Evolutionary conservation across 2,797 vertebrate species (phyloP), one percentile per base, ranked within the genome.

Genomic region (Silurus lanzhouensis): DNA sequence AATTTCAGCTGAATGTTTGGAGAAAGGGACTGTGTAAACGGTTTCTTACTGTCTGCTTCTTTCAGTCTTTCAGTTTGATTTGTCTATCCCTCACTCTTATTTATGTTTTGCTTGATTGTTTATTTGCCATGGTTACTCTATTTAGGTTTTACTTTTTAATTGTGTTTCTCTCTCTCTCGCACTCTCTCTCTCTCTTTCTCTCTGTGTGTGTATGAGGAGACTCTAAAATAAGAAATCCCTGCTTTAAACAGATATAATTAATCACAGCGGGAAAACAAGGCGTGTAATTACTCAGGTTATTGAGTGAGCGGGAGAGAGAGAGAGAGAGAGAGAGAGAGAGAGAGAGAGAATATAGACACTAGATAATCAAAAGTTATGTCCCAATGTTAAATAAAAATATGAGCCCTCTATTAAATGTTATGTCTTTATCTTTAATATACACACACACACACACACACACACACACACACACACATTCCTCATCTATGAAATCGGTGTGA

Each of bases 221-320:
- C 93, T 95, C 93, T 94, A 95, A 95, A 95, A 95, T 95, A 95
- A 95, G 92, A 94, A 94, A 94, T 93, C 93, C 92, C 77, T 93
- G 80, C 94, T 92, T 94, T 93, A 92, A 88, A 89, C 92, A 93
- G 94, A 95, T 95, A 95, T 95, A 95, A 96, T 96, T 95, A 95
- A 95, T 95, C 95, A 95, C 95, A 94, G 92, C 92, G 95, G 94
- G 95, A 95, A 94, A 92, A 93, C 92, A 93, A 93, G 93, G 90
- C 91, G 88, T 95, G 94, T 95, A 95, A 95, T 96, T 95, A 95
- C 95, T 95, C 94, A 95, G 95, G 94, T 94, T 95, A 95, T 72
- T 52, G 64, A 68, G 80, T 5, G 19, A 63, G n/a, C 3, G 38
- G 5, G 52, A 14, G 57, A 60, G 57, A 77, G 8, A 38, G 57